These are phyloP conservation scores for Thaumetopoea pityocampa DNA, from an alignment of 1,140 invertebrate genomes.

Conservation along the genomic window DNA sequence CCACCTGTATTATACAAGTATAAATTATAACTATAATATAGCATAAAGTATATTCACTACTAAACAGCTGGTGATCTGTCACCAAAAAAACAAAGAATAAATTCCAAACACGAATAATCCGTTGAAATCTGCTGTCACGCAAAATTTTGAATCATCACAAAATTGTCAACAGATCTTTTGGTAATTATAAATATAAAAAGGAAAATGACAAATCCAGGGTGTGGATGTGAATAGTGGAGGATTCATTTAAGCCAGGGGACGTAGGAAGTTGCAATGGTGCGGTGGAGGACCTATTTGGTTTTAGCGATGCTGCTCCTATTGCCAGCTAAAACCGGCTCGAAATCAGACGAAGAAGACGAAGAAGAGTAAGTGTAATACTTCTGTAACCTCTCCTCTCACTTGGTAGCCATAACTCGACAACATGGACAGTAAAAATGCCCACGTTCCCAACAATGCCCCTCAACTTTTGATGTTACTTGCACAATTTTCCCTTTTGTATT, in stretches of 20 bases:
- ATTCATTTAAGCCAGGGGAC: conserved; percentile 8
- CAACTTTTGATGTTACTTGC: no score
- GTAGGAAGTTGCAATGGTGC: conserved; percentile 39
- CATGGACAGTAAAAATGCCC: no score
- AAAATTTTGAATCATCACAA: conserved; percentile 33
- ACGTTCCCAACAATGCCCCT: no score
- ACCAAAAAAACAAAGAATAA: conserved; percentile 43
- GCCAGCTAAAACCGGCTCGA: conserved; percentile 29
- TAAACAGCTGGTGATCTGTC: conserved; percentile 7
- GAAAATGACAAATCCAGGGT: conserved; percentile 64
- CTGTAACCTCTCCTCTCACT: no score
- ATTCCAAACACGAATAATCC: conserved; percentile 54
- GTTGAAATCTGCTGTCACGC: conserved; percentile 42
- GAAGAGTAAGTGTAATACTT: conserved; percentile 47
- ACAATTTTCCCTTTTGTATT: no score
- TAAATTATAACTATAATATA: conserved; percentile 13
- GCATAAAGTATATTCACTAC: conserved; percentile 5
- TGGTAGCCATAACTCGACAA: no score
- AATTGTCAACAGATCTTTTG: conserved; percentile 28
- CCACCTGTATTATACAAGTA: no score
- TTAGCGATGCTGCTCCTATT: conserved; percentile 53
- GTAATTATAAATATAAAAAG: conserved; percentile 25
- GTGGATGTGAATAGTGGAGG: conserved; percentile 28
- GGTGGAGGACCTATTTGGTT: conserved; percentile 49
- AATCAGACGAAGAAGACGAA: conserved; percentile 47